Evolutionary conservation across 2,888 invertebrate genomes (phyloP).

Genomic region (Tubulanus polymorphus): DNA sequence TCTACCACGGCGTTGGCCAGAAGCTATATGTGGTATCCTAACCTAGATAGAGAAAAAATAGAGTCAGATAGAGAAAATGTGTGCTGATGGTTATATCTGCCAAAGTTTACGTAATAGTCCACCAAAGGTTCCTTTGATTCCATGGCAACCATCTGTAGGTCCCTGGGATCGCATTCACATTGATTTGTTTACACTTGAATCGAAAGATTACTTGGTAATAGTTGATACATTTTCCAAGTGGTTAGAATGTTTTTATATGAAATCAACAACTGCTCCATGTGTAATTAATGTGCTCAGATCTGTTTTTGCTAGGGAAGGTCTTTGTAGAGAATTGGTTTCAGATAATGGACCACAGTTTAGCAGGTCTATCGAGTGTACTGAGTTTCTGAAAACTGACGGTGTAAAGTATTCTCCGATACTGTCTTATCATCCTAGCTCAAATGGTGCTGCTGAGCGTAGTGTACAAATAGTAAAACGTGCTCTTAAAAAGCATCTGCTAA

Average conservation of each 20-base stretch:
- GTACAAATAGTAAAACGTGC: constrained; percentile 25
- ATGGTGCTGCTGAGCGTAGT: constrained; percentile 29
- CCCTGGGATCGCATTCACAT: constrained; percentile 27
- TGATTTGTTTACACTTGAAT: constrained; percentile 22
- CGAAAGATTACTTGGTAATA: constrained; percentile 11
- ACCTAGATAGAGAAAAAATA: constrained; percentile 17
- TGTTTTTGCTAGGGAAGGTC: constrained; percentile 22
- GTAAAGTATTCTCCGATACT: constrained; percentile 22
- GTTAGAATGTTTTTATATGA: constrained; percentile 40
- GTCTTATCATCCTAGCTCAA: constrained; percentile 30
- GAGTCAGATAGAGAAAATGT: constrained; percentile 1
- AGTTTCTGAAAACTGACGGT: constrained; percentile 22
- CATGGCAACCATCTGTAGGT: constrained; percentile 17
- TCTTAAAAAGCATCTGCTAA: not conserved
- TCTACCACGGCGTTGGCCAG: constrained; percentile 29
- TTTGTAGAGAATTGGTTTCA: constrained; percentile 28
- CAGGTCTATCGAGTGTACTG: constrained; percentile 22
- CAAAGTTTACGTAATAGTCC: constrained; percentile 9
- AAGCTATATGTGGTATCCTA: constrained; percentile 14
- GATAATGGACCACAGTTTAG: constrained; percentile 35
- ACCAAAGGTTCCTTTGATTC: constrained; percentile 17
- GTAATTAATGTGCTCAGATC: constrained; percentile 17
- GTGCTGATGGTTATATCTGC: constrained; percentile 9
- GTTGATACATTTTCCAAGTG: constrained; percentile 49
- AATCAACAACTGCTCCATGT: constrained; percentile 13